These are phyloP conservation scores for Drosophila picticornis DNA, from an alignment of 2,888 invertebrate species.

Conservation along the genomic window DNA sequence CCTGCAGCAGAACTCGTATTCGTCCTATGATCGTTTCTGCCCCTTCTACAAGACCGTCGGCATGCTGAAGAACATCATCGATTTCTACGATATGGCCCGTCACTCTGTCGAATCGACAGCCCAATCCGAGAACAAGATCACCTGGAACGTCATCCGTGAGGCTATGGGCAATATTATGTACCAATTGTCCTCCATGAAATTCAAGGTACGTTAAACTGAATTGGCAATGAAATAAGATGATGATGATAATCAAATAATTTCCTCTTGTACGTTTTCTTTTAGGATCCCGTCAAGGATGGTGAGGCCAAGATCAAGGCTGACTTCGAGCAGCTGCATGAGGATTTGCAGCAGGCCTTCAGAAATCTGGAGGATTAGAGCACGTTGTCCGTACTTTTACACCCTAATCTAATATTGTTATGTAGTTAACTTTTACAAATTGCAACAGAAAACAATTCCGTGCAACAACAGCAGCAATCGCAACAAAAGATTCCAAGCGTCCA, in stretches of 20 bases:
- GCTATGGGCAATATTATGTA: slow-evolving; percentile 98
- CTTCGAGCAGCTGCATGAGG: slow-evolving; percentile 98
- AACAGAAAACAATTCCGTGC: slow-evolving; percentile 64
- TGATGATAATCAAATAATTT: not conserved
- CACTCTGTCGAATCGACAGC: slow-evolving; percentile 99
- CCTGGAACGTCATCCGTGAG: slow-evolving; percentile 98
- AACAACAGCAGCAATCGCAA: slow-evolving; percentile 29
- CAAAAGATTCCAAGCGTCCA: slow-evolving; percentile 59
- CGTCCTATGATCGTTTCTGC: slow-evolving; percentile 98
- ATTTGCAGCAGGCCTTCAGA: slow-evolving; percentile 98
- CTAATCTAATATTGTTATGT: slow-evolving; percentile 81
- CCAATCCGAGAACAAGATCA: slow-evolving; percentile 99
- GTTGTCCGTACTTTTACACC: slow-evolving; percentile 77
- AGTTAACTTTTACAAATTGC: slow-evolving; percentile 78
- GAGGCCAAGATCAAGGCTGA: slow-evolving; percentile 98
- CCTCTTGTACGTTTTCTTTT: slow-evolving; percentile 20
- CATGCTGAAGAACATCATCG: slow-evolving; percentile 99
- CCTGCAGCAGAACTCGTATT: slow-evolving; percentile 99
- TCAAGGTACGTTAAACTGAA: slow-evolving; percentile 88
- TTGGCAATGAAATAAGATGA: not conserved
- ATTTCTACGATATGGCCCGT: slow-evolving; percentile 99
- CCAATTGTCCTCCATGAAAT: slow-evolving; percentile 99
- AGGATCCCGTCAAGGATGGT: slow-evolving; percentile 99
- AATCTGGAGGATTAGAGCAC: slow-evolving; percentile 96
- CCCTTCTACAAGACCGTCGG: slow-evolving; percentile 99